phyloP scores from a whole-genome alignment of 2,888 invertebrate genomes.

The Drosophila pseudotalamancana region DNA sequence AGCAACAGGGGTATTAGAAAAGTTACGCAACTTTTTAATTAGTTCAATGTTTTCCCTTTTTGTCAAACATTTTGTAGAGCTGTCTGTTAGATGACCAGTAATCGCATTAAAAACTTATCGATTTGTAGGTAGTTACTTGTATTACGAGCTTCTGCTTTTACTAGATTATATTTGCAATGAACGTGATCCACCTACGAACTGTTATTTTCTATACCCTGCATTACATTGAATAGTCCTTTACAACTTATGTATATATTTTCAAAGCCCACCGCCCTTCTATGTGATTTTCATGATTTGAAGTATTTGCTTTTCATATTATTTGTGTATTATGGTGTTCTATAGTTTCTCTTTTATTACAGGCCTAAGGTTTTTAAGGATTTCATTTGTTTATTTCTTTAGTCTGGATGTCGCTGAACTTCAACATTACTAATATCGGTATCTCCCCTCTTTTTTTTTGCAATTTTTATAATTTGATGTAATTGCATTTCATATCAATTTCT shows the following conservation, averaged over 20 bases:
- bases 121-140: conserved; percentile 40
- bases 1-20: conserved; percentile 18
- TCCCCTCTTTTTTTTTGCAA: no score
- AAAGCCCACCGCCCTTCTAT: background rate
- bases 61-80: conserved; percentile 9
- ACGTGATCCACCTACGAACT: conserved; percentile 30
- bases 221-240: no score
- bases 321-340: no score
- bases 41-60: conserved; percentile 52
- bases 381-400: no score
- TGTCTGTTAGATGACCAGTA: conserved; percentile 7
- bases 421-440: no score
- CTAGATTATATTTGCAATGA: conserved; percentile 36
- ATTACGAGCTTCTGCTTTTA: conserved; percentile 2
- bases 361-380: no score
- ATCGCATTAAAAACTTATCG: conserved; percentile 40
- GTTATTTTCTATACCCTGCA: conserved; percentile 5
- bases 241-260: no score
- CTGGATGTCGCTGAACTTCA: no score
- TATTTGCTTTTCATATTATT: background rate
- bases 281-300: background rate
- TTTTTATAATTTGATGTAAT: no score
- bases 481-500: no score
- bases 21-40: conserved; percentile 66
- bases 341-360: no score